phyloP scores from a whole-genome alignment of 2,113 vertebrate species.

The Megaceryle maxima region DNA sequence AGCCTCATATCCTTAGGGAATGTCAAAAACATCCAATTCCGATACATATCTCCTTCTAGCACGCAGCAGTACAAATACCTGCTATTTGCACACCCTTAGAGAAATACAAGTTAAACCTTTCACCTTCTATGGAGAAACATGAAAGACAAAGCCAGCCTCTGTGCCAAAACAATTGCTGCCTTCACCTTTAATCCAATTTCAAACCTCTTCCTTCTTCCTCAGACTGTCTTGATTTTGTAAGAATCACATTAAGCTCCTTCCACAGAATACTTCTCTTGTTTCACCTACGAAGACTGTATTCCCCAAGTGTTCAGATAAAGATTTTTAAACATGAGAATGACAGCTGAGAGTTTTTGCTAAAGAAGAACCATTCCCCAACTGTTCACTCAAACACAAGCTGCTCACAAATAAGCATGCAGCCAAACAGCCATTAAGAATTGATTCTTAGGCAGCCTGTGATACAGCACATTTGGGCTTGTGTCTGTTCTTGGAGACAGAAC shows the following conservation, averaged over 20 bases:
- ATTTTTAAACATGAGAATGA: neutral
- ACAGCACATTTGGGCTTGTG: neutral
- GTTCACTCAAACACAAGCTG: constrained; percentile 15
- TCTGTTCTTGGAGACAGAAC: neutral
- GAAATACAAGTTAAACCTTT: neutral
- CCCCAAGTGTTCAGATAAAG: neutral
- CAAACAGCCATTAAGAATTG: neutral
- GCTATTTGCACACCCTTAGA: neutral
- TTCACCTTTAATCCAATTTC: neutral
- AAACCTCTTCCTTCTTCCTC: neutral
- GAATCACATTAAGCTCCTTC: neutral
- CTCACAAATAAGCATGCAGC: neutral
- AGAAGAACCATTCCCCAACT: neutral
- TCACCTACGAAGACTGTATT: neutral
- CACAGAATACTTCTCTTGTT: neutral
- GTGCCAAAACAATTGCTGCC: neutral
- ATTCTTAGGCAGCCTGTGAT: neutral
- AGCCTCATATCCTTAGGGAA: neutral
- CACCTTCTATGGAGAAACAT: neutral
- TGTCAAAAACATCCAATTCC: neutral
- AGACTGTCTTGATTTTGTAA: neutral
- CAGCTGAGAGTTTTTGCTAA: neutral
- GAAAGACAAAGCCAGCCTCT: neutral
- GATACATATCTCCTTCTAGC: neutral
- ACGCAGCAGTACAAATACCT: neutral